Conservation (phyloP, 2,888 invertebrate species). For the Caenorhabditis sp. region DNA sequence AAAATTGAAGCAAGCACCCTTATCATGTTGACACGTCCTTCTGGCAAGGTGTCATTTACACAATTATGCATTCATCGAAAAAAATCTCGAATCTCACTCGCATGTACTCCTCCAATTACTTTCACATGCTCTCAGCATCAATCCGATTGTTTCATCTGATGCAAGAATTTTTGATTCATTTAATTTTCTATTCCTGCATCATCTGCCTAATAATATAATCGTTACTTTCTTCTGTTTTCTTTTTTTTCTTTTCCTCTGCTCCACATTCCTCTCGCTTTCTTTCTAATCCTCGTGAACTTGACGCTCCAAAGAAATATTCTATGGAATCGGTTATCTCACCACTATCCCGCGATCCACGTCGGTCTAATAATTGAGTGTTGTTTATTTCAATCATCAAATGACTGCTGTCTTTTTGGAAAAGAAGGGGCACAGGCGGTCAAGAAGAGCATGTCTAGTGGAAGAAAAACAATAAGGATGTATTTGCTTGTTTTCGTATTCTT, state of each 20-base stretch:
- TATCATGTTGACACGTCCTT: conserved; percentile 11
- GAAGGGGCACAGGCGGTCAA: conserved; percentile 32
- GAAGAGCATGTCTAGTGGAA: conserved; percentile 18
- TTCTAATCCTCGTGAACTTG: conserved; percentile 56
- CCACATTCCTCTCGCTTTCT: background rate
- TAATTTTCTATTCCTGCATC: conserved; percentile 21
- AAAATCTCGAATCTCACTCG: conserved; percentile 29
- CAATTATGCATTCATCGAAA: conserved; percentile 24
- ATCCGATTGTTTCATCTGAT: conserved; percentile 20
- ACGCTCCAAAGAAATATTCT: conserved; percentile 30
- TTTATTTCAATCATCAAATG: conserved; percentile 36
- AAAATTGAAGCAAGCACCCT: background rate
- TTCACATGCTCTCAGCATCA: background rate
- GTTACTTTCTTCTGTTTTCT: background rate
- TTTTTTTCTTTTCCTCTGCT: background rate
- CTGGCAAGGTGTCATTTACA: conserved; percentile 43
- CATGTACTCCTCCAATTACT: conserved; percentile 20
- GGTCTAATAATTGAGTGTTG: conserved; percentile 48
- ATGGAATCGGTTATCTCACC: conserved; percentile 17
- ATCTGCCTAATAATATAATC: conserved; percentile 22
- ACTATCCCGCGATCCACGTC: background rate
- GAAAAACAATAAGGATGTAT: conserved; percentile 26
- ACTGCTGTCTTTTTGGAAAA: conserved; percentile 24
- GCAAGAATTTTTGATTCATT: conserved; percentile 15
- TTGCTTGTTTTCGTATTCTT: conserved; percentile 9